Base-by-base conservation (phyloP, 2,888 invertebrate species). In the Epinotia bilunana region DNA sequence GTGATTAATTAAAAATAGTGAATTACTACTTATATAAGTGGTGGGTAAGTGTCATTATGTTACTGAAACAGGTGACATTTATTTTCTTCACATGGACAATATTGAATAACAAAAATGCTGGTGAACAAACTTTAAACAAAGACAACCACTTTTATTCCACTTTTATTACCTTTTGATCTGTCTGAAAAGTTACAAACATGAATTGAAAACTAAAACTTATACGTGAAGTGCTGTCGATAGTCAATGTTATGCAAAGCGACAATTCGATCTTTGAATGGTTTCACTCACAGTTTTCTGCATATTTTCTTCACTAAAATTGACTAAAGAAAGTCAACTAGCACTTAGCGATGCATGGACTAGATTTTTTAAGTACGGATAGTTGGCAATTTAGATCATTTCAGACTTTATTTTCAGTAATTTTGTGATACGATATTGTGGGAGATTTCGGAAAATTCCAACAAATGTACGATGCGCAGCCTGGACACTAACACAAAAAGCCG, bases 151-250 rank as follows among this genome's bases (percentile, higher is more conserved):
- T 69, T 75, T 75, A 75, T 75, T 67, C 71, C 72, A 67, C 67
- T 60, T 69, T 75, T 75, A 75, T 75, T 67, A 43, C 75, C 46
- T 67, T 67, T 53, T 67, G 71, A 75, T 75, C 75, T 67, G 71
- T 75, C 75, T 75, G 75, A 65, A 55, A 75, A 75, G 75, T 75
- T 75, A 62, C 71, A 75, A 75, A 72, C 72, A 75, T 46, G 75
- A 75, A 75, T 72, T 75, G 75, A 75, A 75, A 75, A 72, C 23
- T 72, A 75, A 75, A 75, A 75, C 71, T 75, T 64, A 46, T 55
- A 49, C 69, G 63, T 49, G 60, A 74, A 74, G 74, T 64, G 62
- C 57, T 67, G 65, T 65, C 74, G 61, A 57, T 28, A 58, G 67
- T 62, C 67, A 73, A 73, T 67, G 55, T 60, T 65, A 74, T 75